Evolutionary conservation across 2,113 vertebrate species (phyloP).

Genomic region (Periophthalmodon schlosseri): DNA sequence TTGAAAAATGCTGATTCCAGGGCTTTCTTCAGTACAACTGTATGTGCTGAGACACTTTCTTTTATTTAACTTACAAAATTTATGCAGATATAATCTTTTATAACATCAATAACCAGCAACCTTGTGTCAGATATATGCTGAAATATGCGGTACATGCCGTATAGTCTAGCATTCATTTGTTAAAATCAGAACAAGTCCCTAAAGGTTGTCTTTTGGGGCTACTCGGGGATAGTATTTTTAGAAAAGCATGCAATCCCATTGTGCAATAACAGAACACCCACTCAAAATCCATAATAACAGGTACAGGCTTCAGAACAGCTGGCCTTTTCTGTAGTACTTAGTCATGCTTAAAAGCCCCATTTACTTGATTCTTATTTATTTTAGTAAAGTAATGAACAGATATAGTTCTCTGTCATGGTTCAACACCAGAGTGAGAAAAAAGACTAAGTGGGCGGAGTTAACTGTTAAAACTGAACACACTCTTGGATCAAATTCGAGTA

Average conservation of each 20-base stretch:
- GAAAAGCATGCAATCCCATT: conserved; percentile 19
- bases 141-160: conserved; percentile 17
- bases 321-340: neutral
- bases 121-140: conserved; percentile 9
- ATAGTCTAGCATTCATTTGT: conserved; percentile 13
- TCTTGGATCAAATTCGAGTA: too few species aligned
- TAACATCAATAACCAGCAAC: neutral
- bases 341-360: neutral
- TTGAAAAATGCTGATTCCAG: conserved; percentile 9
- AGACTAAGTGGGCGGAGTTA: too few species aligned
- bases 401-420: too few species aligned
- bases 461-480: too few species aligned
- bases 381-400: too few species aligned
- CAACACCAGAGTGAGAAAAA: too few species aligned
- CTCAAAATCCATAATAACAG: neutral
- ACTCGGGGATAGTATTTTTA: conserved; percentile 26
- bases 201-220: conserved; percentile 6
- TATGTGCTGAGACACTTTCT: conserved; percentile 6
- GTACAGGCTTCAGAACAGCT: neutral
- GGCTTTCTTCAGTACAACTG: conserved; percentile 17
- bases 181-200: conserved; percentile 18
- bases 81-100: neutral
- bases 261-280: conserved; percentile 17
- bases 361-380: neutral
- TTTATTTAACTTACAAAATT: conserved; percentile 22